Evolutionary conservation across 2,888 invertebrate species (phyloP).

Genomic region (Coenonympha glycerion): DNA sequence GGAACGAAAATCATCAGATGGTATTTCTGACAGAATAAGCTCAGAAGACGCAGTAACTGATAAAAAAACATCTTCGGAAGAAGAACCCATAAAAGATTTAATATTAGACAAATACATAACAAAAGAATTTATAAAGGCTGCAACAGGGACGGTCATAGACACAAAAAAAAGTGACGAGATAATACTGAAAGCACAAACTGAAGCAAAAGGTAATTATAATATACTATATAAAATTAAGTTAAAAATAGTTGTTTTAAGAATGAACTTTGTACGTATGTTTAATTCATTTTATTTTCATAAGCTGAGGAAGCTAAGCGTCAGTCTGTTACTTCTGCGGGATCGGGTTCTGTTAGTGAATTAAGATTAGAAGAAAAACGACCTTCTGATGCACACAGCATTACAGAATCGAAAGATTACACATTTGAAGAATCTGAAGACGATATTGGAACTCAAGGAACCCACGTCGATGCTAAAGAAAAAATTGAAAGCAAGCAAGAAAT

Average conservation of each 20-base stretch:
- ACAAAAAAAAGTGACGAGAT: conserved; percentile 37
- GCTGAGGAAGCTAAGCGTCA: conserved; percentile 56
- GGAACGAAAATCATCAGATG: conserved; percentile 69
- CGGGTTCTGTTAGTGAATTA: conserved; percentile 61
- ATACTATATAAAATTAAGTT: background rate
- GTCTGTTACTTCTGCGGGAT: conserved; percentile 67
- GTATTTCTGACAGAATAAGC: conserved; percentile 69
- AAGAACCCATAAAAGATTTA: conserved; percentile 47
- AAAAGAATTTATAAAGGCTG: conserved; percentile 32
- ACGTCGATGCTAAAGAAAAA: conserved; percentile 56
- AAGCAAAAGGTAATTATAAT: conserved; percentile 53
- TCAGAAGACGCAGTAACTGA: conserved; percentile 73
- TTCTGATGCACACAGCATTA: conserved; percentile 69
- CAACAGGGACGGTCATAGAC: conserved; percentile 33
- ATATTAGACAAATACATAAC: conserved; percentile 36
- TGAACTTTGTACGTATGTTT: background rate
- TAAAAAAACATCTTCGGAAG: conserved; percentile 70
- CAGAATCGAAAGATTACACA: conserved; percentile 71
- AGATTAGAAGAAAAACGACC: conserved; percentile 66
- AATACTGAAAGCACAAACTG: conserved; percentile 43
- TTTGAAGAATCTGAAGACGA: conserved; percentile 74
- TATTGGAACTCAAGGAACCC: conserved; percentile 63
- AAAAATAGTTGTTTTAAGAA: background rate
- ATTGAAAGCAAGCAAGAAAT: conserved; percentile 46
- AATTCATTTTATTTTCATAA: conserved; percentile 30